Conservation (phyloP, 1,140 invertebrate genomes). For the Aphidius ervi region DNA sequence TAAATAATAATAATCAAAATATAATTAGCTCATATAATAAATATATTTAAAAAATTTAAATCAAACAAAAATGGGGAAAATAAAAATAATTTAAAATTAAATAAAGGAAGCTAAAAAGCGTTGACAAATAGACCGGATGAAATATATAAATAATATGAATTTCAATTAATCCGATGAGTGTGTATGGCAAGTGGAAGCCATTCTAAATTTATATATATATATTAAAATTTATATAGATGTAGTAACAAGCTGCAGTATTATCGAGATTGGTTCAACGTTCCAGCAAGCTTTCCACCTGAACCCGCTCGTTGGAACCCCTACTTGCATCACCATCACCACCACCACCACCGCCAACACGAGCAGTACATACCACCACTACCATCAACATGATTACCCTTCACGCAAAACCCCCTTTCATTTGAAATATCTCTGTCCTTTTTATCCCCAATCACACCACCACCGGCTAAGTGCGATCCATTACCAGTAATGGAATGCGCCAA, state of each 20-base stretch:
- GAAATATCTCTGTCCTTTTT: neutral
- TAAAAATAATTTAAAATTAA: neutral
- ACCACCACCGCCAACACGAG: slow-evolving; percentile 26
- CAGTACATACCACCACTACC: slow-evolving; percentile 4
- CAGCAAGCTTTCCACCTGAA: slow-evolving; percentile 23
- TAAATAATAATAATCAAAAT: too few species aligned
- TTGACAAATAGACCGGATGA: slow-evolving; percentile 5
- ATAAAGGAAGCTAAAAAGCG: neutral
- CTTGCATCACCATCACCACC: neutral
- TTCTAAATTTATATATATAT: neutral
- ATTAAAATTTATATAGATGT: slow-evolving; percentile 18
- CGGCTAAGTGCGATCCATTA: slow-evolving; percentile 52
- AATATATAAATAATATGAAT: slow-evolving; percentile 11
- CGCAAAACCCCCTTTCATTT: neutral
- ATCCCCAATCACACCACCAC: slow-evolving; percentile 41
- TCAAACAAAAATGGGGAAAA: neutral
- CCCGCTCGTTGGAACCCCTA: slow-evolving; percentile 8
- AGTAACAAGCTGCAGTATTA: slow-evolving; percentile 32
- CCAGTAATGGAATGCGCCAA: slow-evolving; percentile 53
- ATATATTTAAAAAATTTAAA: neutral
- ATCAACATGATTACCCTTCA: slow-evolving; percentile 34
- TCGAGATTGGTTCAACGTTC: slow-evolving; percentile 37
- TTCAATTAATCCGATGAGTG: slow-evolving; percentile 14
- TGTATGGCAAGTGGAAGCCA: too few species aligned
- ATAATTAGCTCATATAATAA: neutral